A percentile compares a stretch with the other conserved stretches of the same genome.
Conservation (phyloP, 2,888 invertebrate genomes). For the Plagodis dolabraria region DNA sequence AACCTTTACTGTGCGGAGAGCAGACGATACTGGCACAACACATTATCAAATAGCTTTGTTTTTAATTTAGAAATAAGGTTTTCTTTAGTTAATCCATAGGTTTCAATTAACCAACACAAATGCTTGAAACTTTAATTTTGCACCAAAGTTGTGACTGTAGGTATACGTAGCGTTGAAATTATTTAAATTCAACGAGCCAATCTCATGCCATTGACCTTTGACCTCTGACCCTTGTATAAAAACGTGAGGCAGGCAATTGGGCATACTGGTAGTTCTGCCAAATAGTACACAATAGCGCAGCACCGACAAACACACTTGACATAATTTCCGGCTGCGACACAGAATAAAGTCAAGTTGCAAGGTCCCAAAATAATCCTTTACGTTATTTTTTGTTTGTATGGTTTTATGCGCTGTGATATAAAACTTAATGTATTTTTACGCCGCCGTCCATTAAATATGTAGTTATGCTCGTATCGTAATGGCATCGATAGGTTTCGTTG, state of each 20-base stretch:
- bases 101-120: too few relatives aligned
- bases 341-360: background rate
- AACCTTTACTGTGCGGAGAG: too few relatives aligned
- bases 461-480: background rate
- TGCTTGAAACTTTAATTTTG: too few relatives aligned
- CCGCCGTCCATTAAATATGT: background rate
- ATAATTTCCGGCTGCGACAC: constrained; percentile 9
- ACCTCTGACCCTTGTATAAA: too few relatives aligned
- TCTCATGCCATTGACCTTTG: too few relatives aligned
- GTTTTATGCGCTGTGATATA: constrained; percentile 1
- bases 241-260: background rate
- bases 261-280: background rate
- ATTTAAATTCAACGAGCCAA: too few relatives aligned
- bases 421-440: constrained; percentile 5
- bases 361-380: constrained; percentile 6
- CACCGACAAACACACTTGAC: constrained; percentile 19
- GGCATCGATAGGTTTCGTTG: background rate
- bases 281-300: constrained; percentile 1
- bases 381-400: constrained; percentile 9
- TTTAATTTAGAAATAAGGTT: too few relatives aligned
- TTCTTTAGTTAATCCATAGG: too few relatives aligned
- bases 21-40: too few relatives aligned
- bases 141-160: too few relatives aligned
- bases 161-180: too few relatives aligned
- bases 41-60: too few relatives aligned